phyloP scores from a whole-genome alignment of 2,113 vertebrate species.

The Brachirus orientalis region DNA sequence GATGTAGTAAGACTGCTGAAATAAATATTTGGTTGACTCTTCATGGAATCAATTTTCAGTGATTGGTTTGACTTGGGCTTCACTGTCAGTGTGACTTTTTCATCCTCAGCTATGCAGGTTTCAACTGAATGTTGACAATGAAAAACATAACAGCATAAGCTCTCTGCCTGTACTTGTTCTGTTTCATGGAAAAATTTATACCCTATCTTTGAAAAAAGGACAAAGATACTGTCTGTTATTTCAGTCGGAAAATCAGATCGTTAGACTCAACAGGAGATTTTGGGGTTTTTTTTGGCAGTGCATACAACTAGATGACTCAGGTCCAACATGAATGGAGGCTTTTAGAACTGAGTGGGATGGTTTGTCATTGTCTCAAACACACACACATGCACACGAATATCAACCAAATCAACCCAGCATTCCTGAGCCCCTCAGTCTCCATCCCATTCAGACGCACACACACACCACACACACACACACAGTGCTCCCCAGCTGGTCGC shows the following conservation, averaged over 20 bases:
- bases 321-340: conserved; percentile 61
- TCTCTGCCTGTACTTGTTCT: not conserved
- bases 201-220: not conserved
- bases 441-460: conserved; percentile 40
- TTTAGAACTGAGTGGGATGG: conserved; percentile 53
- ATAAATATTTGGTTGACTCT: too few species aligned
- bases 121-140: not conserved
- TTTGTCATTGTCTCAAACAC: conserved; percentile 59
- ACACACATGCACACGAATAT: conserved; percentile 33
- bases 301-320: conserved; percentile 47
- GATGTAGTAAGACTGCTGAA: too few species aligned
- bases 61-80: not conserved
- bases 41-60: not conserved
- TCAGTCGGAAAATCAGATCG: conserved; percentile 2
- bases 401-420: conserved; percentile 52
- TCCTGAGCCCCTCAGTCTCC: conserved; percentile 47
- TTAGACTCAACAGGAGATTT: not conserved
- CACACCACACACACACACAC: conserved; percentile 18
- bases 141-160: not conserved
- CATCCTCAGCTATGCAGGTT: not conserved
- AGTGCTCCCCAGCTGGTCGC: conserved; percentile 32
- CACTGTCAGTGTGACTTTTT: not conserved
- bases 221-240: conserved; percentile 3
- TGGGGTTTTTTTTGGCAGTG: not conserved
- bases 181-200: not conserved